Base-by-base conservation (phyloP, 2,888 invertebrate species). In the Epinotia ramella region DNA sequence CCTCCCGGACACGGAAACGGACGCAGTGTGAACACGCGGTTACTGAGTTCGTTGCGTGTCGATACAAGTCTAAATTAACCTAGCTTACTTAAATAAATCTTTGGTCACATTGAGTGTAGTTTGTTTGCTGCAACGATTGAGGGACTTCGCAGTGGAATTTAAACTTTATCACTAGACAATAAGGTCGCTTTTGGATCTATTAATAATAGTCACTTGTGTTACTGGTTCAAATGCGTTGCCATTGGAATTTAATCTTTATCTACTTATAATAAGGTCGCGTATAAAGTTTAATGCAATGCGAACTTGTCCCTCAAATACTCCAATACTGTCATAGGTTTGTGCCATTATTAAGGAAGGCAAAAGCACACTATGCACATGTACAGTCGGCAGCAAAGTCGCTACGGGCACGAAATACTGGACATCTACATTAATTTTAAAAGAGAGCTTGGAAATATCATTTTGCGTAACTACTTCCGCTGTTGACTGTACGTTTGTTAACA, bases 21-120 rank as follows among this genome's bases (percentile, higher is more conserved):
- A n/a, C n/a, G n/a, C n/a, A n/a, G n/a, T n/a, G n/a, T n/a, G n/a
- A n/a, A n/a, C n/a, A n/a, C n/a, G n/a, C n/a, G n/a, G n/a, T n/a
- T n/a, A n/a, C n/a, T n/a, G n/a, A n/a, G n/a, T 79, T 79, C 81
- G 81, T 83, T 79, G 83, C 73, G 83, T 80, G 81, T 83, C 79
- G 80, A 78, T 83, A 84, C 68, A 74, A 63, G 28, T 69, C 66
- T 76, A 65, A 74, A 69, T 65, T 69, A 73, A 67, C 70, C 69
- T 78, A 79, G 80, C 84, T 84, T 86, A 89, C 84, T 87, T 87
- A 84, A 80, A 80, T 81, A 85, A 86, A 88, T 94, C 93, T 94
- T 94, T 94, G 93, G 93, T 94, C 91, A 86, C 84, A 83, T 85
- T 91, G 89, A 91, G 90, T 91, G 90, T 90, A 91, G 88, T 86